These are phyloP conservation scores for Steinernema hermaphroditum DNA, from an alignment of 2,888 invertebrate species.

Conservation along the genomic window DNA sequence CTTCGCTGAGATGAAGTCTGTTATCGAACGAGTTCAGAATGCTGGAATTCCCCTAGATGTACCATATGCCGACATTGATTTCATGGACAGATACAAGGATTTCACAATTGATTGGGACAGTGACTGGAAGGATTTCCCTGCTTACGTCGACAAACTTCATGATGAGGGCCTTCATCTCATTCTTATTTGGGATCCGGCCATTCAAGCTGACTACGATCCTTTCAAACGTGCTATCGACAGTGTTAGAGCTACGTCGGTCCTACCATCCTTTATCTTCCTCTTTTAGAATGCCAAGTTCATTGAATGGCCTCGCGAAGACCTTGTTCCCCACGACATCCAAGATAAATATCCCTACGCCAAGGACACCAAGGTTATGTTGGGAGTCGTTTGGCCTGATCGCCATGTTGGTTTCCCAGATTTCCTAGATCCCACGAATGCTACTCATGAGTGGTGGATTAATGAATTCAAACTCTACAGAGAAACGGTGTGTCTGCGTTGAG, in stretches of 20 bases:
- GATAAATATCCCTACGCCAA: constrained; percentile 59
- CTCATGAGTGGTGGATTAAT: constrained; percentile 60
- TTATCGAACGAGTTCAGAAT: constrained; percentile 63
- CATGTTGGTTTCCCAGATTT: constrained; percentile 65
- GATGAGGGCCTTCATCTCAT: constrained; percentile 53
- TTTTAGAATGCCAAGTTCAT: constrained; percentile 55
- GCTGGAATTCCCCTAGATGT: constrained; percentile 70
- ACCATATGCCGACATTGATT: constrained; percentile 84
- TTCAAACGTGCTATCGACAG: constrained; percentile 51
- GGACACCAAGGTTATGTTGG: constrained; percentile 55
- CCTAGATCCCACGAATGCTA: constrained; percentile 53
- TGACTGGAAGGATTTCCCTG: constrained; percentile 49
- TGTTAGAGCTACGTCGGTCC: constrained; percentile 29
- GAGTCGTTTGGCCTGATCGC: constrained; percentile 59
- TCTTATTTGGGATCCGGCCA: constrained; percentile 63
- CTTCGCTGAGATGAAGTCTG: constrained; percentile 50
- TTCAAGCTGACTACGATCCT: constrained; percentile 53
- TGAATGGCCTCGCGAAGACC: constrained; percentile 54
- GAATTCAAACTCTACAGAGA: constrained; percentile 55
- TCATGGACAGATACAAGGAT: constrained; percentile 79
- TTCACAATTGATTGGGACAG: constrained; percentile 71
- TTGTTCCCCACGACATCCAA: constrained; percentile 53
- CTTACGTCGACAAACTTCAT: constrained; percentile 54
- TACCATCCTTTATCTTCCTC: background rate
- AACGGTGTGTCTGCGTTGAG: constrained; percentile 37